These are phyloP conservation scores for Maconellicoccus hirsutus DNA, from an alignment of 1,140 invertebrate genomes.

Conservation along the genomic window DNA sequence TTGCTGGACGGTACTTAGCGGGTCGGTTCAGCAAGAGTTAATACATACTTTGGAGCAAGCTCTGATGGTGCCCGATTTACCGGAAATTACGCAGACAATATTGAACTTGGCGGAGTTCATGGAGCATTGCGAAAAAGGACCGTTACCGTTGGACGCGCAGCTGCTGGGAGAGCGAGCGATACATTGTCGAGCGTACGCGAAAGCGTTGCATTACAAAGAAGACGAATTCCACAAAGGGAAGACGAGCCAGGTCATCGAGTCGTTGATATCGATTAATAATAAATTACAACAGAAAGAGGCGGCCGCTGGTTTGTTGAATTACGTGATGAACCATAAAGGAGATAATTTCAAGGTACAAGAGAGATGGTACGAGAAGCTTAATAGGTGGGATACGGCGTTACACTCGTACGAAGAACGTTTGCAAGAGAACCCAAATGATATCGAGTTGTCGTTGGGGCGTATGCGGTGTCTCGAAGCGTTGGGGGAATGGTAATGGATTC, in stretches of 20 bases:
- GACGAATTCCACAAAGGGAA: slow-evolving; percentile 73
- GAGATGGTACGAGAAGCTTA: slow-evolving; percentile 96
- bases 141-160: slow-evolving; percentile 76
- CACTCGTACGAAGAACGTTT: slow-evolving; percentile 66
- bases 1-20: slow-evolving; percentile 91
- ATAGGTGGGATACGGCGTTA: slow-evolving; percentile 96
- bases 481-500: slow-evolving; percentile 72
- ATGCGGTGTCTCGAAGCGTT: slow-evolving; percentile 95
- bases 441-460: slow-evolving; percentile 77
- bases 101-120: slow-evolving; percentile 98
- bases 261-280: slow-evolving; percentile 95
- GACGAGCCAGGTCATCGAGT: slow-evolving; percentile 77
- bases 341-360: slow-evolving; percentile 73
- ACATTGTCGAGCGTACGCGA: slow-evolving; percentile 66
- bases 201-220: slow-evolving; percentile 97
- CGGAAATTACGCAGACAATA: slow-evolving; percentile 95
- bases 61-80: slow-evolving; percentile 80
- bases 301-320: slow-evolving; percentile 75
- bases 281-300: slow-evolving; percentile 97
- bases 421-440: slow-evolving; percentile 43
- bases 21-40: slow-evolving; percentile 70
- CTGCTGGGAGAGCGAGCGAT: slow-evolving; percentile 70
- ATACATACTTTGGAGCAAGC: slow-evolving; percentile 80
- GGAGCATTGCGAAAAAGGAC: slow-evolving; percentile 97
- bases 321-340: slow-evolving; percentile 72